These are phyloP conservation scores for Dryoscopus gambensis DNA, from an alignment of 2,113 vertebrate genomes.

Conservation along the genomic window DNA sequence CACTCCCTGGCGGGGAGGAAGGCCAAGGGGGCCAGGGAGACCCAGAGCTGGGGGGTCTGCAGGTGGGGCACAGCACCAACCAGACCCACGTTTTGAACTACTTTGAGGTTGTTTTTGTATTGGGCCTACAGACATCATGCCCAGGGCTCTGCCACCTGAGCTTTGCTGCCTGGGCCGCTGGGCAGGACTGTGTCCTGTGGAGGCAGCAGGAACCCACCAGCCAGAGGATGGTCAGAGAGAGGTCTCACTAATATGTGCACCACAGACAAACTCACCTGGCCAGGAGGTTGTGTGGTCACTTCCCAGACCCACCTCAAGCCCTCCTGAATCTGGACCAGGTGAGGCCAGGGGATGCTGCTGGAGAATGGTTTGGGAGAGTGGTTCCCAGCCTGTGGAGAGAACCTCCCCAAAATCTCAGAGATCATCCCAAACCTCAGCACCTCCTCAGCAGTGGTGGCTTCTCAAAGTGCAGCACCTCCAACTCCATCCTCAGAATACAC, in stretches of 20 bases:
- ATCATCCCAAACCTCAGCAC: not conserved
- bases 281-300: not conserved
- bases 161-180: not conserved
- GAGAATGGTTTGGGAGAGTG: not conserved
- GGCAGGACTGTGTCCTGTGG: not conserved
- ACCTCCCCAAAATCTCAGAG: not conserved
- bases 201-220: not conserved
- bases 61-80: not conserved
- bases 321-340: rapidly evolving
- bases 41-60: not conserved
- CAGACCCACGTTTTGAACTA: not conserved
- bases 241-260: not conserved
- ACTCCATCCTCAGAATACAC: not conserved
- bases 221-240: not conserved
- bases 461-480: not conserved
- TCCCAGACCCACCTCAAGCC: not conserved
- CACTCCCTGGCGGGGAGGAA: not conserved
- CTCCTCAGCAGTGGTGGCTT: not conserved
- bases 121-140: not conserved
- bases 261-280: not conserved
- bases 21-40: not conserved
- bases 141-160: not conserved
- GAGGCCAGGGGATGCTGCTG: not conserved
- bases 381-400: not conserved
- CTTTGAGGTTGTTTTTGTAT: not conserved